Percentiles rank a stretch among this genome's conserved stretches.
Conservation (phyloP, 1,140 invertebrate species). For the Drosophila nebulosa region DNA sequence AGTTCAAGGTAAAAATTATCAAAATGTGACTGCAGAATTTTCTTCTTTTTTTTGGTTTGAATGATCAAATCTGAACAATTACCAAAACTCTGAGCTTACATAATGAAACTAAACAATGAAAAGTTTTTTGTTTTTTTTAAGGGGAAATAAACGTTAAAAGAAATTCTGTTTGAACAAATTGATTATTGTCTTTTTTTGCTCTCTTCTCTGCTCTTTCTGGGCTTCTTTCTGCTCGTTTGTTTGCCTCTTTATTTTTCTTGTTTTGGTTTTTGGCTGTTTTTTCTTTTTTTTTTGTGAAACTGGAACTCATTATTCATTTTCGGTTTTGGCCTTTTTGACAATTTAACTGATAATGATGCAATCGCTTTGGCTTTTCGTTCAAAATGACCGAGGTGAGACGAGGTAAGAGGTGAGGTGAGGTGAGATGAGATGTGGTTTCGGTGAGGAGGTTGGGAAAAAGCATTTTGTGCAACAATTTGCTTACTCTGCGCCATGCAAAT, state of each 20-base stretch:
- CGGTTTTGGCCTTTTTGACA: slow-evolving; percentile 48
- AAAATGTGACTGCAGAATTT: not conserved
- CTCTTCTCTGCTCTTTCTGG: not conserved
- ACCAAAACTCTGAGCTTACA: not conserved
- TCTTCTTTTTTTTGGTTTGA: not conserved
- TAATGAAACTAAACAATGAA: not conserved
- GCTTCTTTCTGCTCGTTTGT: not conserved
- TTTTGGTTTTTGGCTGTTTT: not conserved
- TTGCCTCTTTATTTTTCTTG: not conserved
- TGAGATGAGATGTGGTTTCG: no score
- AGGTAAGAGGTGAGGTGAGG: no score
- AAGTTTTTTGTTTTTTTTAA: no score
- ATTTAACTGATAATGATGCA: slow-evolving; percentile 78
- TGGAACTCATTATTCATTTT: slow-evolving; percentile 74
- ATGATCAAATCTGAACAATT: not conserved
- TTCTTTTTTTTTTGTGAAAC: not conserved
- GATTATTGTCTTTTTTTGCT: not conserved
- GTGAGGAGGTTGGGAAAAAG: no score
- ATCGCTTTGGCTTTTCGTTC: slow-evolving; percentile 44
- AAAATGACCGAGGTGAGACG: slow-evolving; percentile 44
- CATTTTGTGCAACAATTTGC: slow-evolving; percentile 47
- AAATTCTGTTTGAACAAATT: slow-evolving; percentile 2
- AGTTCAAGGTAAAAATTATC: not conserved
- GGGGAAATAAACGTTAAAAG: not conserved
- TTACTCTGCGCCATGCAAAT: slow-evolving; percentile 24